Percentiles rank a stretch among this genome's conserved stretches.
phyloP scores from a whole-genome alignment of 23 tunicate species.

The Halocynthia aurantium region DNA sequence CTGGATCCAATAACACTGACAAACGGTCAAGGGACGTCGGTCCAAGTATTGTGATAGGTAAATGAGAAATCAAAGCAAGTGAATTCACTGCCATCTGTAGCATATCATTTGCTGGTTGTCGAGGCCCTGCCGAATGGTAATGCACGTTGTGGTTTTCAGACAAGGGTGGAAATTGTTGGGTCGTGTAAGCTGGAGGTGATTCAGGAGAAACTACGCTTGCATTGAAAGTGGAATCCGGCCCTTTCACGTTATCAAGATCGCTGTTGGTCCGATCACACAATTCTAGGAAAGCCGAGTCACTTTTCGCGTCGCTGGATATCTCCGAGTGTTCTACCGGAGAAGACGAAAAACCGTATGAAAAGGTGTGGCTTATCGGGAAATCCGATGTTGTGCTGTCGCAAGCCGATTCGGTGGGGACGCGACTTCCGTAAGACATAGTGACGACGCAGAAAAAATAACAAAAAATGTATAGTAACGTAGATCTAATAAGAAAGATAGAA shows the following conservation, averaged over 20 bases:
- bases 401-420: neutral
- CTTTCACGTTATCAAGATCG: neutral
- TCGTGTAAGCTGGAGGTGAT: constrained; percentile 1
- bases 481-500: too few relatives aligned
- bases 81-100: neutral
- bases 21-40: constrained; percentile 26
- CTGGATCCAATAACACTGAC: constrained; percentile 44
- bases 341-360: neutral
- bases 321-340: neutral
- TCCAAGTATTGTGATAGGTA: constrained; percentile 31
- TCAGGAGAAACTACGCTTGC: neutral
- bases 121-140: neutral
- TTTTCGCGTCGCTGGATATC: neutral
- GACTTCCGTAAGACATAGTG: too few relatives aligned
- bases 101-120: neutral
- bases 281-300: neutral
- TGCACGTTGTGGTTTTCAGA: constrained; percentile 1
- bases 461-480: too few relatives aligned
- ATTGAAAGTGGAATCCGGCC: constrained; percentile 11
- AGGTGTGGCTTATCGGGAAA: neutral
- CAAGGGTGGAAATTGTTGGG: neutral
- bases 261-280: neutral
- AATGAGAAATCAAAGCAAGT: neutral
- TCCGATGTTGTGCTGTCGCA: constrained; percentile 12
- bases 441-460: too few relatives aligned